Evolutionary conservation across 2,888 invertebrate genomes (phyloP), one percentile per base, ranked within the genome.

Genomic region (Meteorus cinctellus): DNA sequence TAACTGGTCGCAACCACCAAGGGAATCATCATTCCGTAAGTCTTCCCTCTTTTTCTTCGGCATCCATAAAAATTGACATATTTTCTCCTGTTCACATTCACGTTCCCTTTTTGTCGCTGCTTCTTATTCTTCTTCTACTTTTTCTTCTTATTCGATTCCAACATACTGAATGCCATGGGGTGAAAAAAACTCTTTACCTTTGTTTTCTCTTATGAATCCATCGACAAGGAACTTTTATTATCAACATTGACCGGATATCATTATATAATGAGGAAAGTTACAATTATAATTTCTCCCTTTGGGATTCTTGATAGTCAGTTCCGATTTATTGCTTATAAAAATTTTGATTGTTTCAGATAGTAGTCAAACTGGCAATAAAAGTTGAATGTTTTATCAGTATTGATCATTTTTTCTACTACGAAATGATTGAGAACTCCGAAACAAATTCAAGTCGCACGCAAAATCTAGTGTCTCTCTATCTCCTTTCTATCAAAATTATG

Each of bases 1-100:
- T 78, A 75, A 75, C 72, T 75, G 73, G 78, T 75, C 70, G 76
- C 62, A 55, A 55, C 55, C 55, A 77, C 68, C 73, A 65, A 51
- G 74, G 77, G 75, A 73, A 71, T 79, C 74, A 41, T 73, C 70
- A 45, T 41, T 69, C 48, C 19, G 27, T n/a, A 55, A 55, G 55
- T 24, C 65, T 29, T 72, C 69, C 65, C 62, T 66, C 55, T 70
- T 36, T 55, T 55, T 55, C 55, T 55, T 19, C 4, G 55, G 19
- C 29, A 45, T 60, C 41, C 75, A 55, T 70, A 73, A 31, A 74
- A 60, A 60, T 67, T 45, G 67, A 69, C 41, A 36, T 65, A 27
- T 45, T 76, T 74, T 68, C 55, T 8, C 19, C 19, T 19, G 8
- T 55, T 55, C 8, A 24, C n/a, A 19, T 55, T 55, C n/a, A 55